These are phyloP conservation scores for Coracopsis vasa DNA, from an alignment of 2,113 vertebrate species.

Conservation along the genomic window DNA sequence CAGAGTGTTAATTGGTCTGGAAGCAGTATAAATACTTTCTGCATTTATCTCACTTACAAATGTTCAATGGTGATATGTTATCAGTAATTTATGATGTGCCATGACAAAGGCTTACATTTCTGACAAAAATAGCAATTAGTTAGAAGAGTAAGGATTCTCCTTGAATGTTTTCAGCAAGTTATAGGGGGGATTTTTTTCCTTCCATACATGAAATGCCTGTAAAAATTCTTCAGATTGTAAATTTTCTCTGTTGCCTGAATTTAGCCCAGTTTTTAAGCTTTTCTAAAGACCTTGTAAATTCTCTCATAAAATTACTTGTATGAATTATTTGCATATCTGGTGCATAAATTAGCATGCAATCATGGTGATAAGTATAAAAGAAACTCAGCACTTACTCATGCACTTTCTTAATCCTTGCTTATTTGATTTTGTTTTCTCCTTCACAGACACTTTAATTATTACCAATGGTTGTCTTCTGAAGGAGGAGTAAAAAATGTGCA, in stretches of 20 bases:
- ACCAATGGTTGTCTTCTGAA: not conserved
- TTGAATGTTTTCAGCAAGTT: not conserved
- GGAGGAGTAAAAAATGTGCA: not conserved
- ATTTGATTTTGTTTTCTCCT: not conserved
- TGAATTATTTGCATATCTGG: not conserved
- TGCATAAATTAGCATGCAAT: not conserved
- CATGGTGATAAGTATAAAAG: not conserved
- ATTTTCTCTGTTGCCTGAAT: not conserved
- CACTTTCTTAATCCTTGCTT: not conserved
- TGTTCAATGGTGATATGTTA: conserved; percentile 61
- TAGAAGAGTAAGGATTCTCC: conserved; percentile 27
- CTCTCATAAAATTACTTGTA: not conserved
- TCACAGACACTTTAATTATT: not conserved
- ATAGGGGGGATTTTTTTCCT: not conserved
- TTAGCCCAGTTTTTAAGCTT: not conserved
- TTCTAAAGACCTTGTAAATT: not conserved
- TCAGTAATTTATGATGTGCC: conserved; percentile 67
- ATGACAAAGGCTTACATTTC: conserved; percentile 33
- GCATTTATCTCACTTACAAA: conserved; percentile 46
- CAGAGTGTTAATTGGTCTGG: conserved; percentile 45
- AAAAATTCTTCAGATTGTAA: not conserved
- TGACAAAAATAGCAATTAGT: conserved; percentile 50
- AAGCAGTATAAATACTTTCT: conserved; percentile 52
- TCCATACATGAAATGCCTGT: not conserved
- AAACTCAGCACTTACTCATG: not conserved